Base-by-base conservation (phyloP, 1,140 invertebrate genomes). In the Leguminivora glycinivorella region DNA sequence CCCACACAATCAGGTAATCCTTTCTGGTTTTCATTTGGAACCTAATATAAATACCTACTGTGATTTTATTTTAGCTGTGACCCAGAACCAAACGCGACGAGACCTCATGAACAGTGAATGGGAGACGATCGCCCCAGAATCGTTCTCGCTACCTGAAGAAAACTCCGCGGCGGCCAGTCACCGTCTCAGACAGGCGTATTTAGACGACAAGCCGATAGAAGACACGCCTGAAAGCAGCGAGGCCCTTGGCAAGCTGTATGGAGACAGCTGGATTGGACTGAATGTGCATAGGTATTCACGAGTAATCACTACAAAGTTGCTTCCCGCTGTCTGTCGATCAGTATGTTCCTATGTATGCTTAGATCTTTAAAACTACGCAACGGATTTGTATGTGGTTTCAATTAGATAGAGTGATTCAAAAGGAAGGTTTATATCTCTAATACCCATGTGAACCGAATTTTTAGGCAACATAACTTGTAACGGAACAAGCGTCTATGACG, bases 51-150 rank as follows among this genome's bases (percentile, higher is more conserved):
- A 9, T 31, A 31, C 4, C 4, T 47, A 3, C 5, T 2, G 4
- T 47, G 4, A 2, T 47, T 6, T 19, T 17, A 17, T 47, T 47
- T 10, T 70, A 91, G 89, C 70, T 22, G 68, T 88, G 10, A 26
- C 85, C 6, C 70, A 72, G 26, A 90, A 91, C 69, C 75, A 82
- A 22, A 87, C 85, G 0, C 70, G 84, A 0, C 34, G 71, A 1
- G 68, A 79, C 4, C 67, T 71, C 43, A 87, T 91, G 83, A 85
- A 90, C 52, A 69, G 79, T 0, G 81, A 91, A 1, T 91, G 89
- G 89, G 79, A 84, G 9, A 58, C 63, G 5, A 72, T 89, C 0
- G 88, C 89, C 0, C 84, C 88, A 5, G 80, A 87, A 43, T 83
- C 87, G 0, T 90, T 90, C 74, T 22, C 79, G 7, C 72, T 89